Base-by-base conservation (phyloP, 2,797 vertebrate genomes). In the Scomberomorus guttatus region DNA sequence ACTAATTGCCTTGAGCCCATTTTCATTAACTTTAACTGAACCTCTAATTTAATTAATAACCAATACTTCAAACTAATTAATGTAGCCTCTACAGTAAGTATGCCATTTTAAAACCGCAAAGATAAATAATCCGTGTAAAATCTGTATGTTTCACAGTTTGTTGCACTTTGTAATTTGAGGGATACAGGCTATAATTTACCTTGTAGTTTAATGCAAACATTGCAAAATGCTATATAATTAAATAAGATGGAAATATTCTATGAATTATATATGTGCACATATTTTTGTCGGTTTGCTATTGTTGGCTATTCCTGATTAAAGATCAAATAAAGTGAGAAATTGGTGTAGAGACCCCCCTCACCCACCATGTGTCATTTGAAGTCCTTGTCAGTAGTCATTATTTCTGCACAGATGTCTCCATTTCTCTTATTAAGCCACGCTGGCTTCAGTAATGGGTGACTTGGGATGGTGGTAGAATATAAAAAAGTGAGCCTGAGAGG, bases 351-450 rank as follows among this genome's bases (percentile, higher is more conserved):
- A 24, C 46, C 44, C 60, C 52, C 44, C n/a, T 44, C 37, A 2
- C 27, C 73, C 6, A 1, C 68, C 54, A 27, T 75, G 63, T 82
- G 75, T 79, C 22, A n/a, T 71, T 79, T 81, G 75, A 68, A 68
- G 65, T 83, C 46, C 57, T 73, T 15, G 42, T 83, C 70, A 77
- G 69, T 80, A 14, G 56, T 84, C 69, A 70, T 89, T 84, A 79
- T 85, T 76, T 87, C 80, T 80, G 75, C 71, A 72, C 80, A 82
- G 81, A 89, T 91, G 90, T 90, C 81, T 83, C 75, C 44, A 61
- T 90, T 89, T 83, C 72, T 90, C 67, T 88, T 90, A 82, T 85
- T 87, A 88, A 87, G 76, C 78, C 65, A 80, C 54, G 48, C 72
- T 62, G 76, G 79, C 86, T 78, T 91, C 68, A 59, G 73, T 89